A percentile compares a stretch with the other conserved stretches of the same genome.
These are phyloP conservation scores for Ernsta delagoae DNA, from an alignment of 2,888 invertebrate genomes.

Conservation along the genomic window DNA sequence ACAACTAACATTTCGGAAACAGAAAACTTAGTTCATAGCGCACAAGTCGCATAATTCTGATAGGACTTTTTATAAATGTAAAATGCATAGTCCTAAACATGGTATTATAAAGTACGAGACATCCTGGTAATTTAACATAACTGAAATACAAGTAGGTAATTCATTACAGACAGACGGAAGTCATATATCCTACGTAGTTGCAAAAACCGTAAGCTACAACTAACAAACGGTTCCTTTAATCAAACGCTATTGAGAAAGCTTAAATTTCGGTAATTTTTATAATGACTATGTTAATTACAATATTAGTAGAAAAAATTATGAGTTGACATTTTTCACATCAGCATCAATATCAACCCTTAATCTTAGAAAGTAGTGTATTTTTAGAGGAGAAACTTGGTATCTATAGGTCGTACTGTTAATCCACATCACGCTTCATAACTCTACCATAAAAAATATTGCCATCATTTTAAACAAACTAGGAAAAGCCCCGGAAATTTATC, in stretches of 20 bases:
- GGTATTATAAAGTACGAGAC: background rate
- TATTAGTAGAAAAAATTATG: background rate
- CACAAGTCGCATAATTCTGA: background rate
- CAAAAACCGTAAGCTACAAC: background rate
- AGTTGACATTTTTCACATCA: too few relatives aligned
- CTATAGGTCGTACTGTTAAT: too few relatives aligned
- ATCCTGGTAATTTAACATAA: slow-evolving; percentile 22
- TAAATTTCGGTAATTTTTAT: background rate
- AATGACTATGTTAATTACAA: background rate
- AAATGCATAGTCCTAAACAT: background rate
- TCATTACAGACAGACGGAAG: slow-evolving; percentile 22
- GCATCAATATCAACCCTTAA: too few relatives aligned
- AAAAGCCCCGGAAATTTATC: too few relatives aligned
- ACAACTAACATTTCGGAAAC: background rate
- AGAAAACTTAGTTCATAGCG: background rate
- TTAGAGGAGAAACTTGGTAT: too few relatives aligned
- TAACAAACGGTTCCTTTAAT: background rate
- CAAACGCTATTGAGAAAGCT: background rate
- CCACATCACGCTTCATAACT: too few relatives aligned
- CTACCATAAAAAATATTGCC: too few relatives aligned
- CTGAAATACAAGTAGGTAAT: slow-evolving; percentile 18
- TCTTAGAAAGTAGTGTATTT: too few relatives aligned
- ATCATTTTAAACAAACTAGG: too few relatives aligned
- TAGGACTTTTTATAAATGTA: background rate
- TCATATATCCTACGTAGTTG: background rate